Base-by-base conservation (phyloP, 2,113 vertebrate genomes). In the Toxotes jaculatrix region DNA sequence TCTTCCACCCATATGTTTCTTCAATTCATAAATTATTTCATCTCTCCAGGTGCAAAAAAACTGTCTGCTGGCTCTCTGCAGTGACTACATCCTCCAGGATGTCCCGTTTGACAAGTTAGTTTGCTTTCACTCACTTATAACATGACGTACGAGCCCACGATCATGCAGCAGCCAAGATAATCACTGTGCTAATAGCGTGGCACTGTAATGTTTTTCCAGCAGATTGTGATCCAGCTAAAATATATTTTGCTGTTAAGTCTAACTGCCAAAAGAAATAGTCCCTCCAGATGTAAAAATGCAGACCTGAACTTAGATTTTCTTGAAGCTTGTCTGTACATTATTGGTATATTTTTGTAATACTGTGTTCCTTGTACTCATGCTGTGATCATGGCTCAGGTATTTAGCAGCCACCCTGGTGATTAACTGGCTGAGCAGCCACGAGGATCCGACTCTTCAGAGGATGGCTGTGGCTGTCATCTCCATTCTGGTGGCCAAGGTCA, bases 401-500 rank as follows among this genome's bases (percentile, higher is more conserved):
- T 96, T 97, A 90, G 97, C 97, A 27, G 95, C 96, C 86, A 97
- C 96, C 83, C 96, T 98, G 92, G 97, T 97, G 85, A 98, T 99
- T 95, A 96, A 96, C 91, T 97, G 96, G 96, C 93, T 99, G 68
- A 97, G 96, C 79, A 97, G 96, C 92, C 95, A 97, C 21, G 96
- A 97, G 83, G 97, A 98, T 87, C 96, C 96, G 76, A 96, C 96
- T 73, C 96, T 98, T 91, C 97, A 97, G 92, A 96, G 96, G 86
- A 97, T 98, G 96, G 96, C 97, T 4, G 97, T 99, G 79, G 97
- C 97, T 17, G 96, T 99, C 77, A 96, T 98, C 91, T 97, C 97
- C 76, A 95, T 98, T 89, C 94, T 99, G 80, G 96, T 98, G 87
- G 96, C 96, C 84, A 97, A 98, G 97, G 98, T 99, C 93, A 65